Conservation (phyloP, 2,113 vertebrate genomes). For the Sebastes schlegelii region DNA sequence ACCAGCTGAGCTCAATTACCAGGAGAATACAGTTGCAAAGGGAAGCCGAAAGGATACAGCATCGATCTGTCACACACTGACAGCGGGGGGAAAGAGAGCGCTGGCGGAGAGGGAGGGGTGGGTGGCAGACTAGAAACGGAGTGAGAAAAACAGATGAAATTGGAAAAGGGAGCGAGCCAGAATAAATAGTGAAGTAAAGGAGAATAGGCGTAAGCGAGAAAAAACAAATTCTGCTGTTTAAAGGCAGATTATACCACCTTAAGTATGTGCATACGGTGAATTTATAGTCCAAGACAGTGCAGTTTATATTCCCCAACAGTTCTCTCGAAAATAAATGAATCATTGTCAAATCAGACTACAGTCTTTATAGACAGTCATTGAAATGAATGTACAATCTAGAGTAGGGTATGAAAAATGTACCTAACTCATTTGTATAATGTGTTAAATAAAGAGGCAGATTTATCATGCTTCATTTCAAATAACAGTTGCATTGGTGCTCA, state of each 20-base stretch:
- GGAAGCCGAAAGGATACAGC: conserved; percentile 76
- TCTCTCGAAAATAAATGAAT: neutral
- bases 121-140: conserved; percentile 43
- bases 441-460: neutral
- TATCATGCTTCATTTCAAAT: neutral
- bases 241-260: conserved; percentile 21
- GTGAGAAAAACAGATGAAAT: conserved; percentile 54
- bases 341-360: neutral
- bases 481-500: neutral
- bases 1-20: conserved; percentile 82
- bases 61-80: conserved; percentile 77
- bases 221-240: conserved; percentile 42
- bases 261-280: neutral
- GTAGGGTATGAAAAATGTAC: neutral
- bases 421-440: neutral
- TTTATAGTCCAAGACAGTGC: neutral
- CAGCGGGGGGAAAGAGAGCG: conserved; percentile 51
- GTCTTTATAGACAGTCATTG: neutral
- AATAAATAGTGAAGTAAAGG: conserved; percentile 47
- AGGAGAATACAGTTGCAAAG: conserved; percentile 80
- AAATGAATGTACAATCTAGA: neutral
- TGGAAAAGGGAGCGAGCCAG: conserved; percentile 51
- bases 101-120: conserved; percentile 30
- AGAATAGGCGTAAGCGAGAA: conserved; percentile 34
- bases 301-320: neutral